A percentile compares a stretch with the other conserved stretches of the same genome.
phyloP scores from a whole-genome alignment of 1,140 invertebrate genomes.

The Metopolophium dirhodum region DNA sequence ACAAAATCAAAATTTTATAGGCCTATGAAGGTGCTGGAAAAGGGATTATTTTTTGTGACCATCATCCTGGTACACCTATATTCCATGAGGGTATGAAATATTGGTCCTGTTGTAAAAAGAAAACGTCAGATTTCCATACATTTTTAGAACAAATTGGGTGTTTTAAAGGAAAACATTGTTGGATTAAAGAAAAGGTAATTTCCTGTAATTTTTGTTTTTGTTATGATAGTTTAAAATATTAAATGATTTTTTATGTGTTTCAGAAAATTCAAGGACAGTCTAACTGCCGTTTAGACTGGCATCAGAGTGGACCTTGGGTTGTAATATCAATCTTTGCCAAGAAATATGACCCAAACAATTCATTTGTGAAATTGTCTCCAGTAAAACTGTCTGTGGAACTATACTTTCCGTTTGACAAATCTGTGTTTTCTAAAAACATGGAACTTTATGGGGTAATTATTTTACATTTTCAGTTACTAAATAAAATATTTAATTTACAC shows the following conservation, averaged over 20 bases:
- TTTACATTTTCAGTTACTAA: not conserved
- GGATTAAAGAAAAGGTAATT: constrained; percentile 77
- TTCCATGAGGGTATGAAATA: constrained; percentile 99
- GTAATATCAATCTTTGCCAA: constrained; percentile 90
- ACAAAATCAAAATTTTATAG: not conserved
- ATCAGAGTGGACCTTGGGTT: constrained; percentile 84
- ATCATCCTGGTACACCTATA: constrained; percentile 90
- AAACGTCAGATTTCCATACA: constrained; percentile 90
- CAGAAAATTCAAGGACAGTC: constrained; percentile 67
- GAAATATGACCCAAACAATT: constrained; percentile 80
- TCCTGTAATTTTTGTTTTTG: not conserved
- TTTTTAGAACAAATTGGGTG: constrained; percentile 92
- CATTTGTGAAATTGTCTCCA: constrained; percentile 82
- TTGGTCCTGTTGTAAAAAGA: constrained; percentile 95
- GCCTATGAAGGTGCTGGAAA: constrained; percentile 72
- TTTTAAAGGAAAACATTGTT: constrained; percentile 81
- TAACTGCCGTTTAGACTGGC: constrained; percentile 90
- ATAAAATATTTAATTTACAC: not conserved
- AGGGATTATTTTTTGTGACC: constrained; percentile 73
- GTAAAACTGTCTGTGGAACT: constrained; percentile 79
- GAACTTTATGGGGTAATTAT: constrained; percentile 81
- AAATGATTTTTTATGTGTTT: constrained; percentile 59
- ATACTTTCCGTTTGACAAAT: constrained; percentile 79
- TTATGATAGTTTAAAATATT: not conserved
- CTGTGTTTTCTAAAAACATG: constrained; percentile 80